Percentiles rank a stretch among this genome's conserved stretches.
Evolutionary conservation across 2,888 invertebrate genomes (phyloP).

Genomic region (Troides helena): DNA sequence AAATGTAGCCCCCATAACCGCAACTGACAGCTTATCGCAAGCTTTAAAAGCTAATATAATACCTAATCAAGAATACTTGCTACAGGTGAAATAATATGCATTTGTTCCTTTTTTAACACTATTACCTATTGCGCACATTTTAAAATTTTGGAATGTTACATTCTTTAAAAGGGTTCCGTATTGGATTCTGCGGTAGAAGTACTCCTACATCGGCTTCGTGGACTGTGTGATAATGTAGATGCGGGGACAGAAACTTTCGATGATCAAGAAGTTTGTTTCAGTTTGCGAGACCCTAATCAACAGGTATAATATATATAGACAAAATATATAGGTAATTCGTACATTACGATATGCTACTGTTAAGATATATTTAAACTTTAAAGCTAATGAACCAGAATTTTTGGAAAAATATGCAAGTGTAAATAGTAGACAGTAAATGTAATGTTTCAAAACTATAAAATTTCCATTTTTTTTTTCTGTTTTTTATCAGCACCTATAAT

Average conservation of each 20-base stretch:
- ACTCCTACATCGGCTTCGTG: slow-evolving; percentile 91
- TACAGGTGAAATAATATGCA: slow-evolving; percentile 66
- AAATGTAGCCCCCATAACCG: slow-evolving; percentile 80
- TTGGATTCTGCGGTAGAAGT: slow-evolving; percentile 95
- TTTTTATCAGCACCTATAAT: too few species aligned
- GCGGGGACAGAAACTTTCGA: slow-evolving; percentile 94
- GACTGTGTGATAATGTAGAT: slow-evolving; percentile 95
- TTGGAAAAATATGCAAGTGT: too few species aligned
- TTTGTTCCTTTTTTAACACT: not conserved
- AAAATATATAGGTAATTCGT: too few species aligned
- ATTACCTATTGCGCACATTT: not conserved
- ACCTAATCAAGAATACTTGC: slow-evolving; percentile 95
- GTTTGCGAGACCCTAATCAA: slow-evolving; percentile 84
- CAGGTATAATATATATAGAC: slow-evolving; percentile 51
- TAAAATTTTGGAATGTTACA: slow-evolving; percentile 18
- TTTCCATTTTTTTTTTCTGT: too few species aligned
- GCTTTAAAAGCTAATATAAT: slow-evolving; percentile 92
- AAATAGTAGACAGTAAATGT: too few species aligned
- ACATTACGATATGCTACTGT: too few species aligned
- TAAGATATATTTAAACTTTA: too few species aligned
- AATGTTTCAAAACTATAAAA: too few species aligned
- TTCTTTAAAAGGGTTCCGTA: slow-evolving; percentile 87
- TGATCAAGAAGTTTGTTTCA: slow-evolving; percentile 95
- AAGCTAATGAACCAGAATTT: too few species aligned
- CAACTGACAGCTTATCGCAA: slow-evolving; percentile 87